Conservation (phyloP, 2,797 vertebrate genomes). For the Cottoperca gobio region DNA sequence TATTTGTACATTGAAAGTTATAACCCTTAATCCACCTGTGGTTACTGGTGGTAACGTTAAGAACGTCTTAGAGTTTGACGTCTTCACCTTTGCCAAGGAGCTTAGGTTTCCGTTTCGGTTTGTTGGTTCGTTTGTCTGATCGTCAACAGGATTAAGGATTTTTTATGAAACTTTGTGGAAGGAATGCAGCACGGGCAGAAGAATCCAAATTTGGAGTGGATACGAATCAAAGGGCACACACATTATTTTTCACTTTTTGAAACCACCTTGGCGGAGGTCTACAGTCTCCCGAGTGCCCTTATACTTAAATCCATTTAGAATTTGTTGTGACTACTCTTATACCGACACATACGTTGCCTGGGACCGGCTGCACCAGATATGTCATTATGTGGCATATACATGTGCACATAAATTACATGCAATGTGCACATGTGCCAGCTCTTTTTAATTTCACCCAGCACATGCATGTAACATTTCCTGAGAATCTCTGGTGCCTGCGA, state of each 20-base stretch:
- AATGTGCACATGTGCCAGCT: neutral
- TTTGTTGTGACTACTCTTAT: neutral
- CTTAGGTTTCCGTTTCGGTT: too few species aligned
- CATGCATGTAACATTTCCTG: neutral
- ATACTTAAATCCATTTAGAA: accelerated
- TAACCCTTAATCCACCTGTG: neutral
- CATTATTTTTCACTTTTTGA: too few species aligned
- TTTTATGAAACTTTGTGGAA: too few species aligned
- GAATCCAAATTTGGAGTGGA: too few species aligned
- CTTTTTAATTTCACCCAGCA: neutral
- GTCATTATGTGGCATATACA: neutral
- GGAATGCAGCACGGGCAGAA: too few species aligned
- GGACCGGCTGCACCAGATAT: neutral
- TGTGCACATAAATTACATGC: neutral
- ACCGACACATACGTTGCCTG: neutral
- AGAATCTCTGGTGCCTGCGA: neutral
- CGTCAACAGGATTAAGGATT: too few species aligned
- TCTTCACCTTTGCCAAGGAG: too few species aligned
- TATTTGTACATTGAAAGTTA: constrained; percentile 1
- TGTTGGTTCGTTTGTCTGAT: too few species aligned
- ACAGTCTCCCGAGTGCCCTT: too few species aligned
- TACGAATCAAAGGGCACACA: too few species aligned
- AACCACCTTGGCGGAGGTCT: too few species aligned
- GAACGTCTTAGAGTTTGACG: neutral
- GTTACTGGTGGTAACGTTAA: neutral